phyloP scores from a whole-genome alignment of 1,140 invertebrate genomes.

The Drosophila persimilis region DNA sequence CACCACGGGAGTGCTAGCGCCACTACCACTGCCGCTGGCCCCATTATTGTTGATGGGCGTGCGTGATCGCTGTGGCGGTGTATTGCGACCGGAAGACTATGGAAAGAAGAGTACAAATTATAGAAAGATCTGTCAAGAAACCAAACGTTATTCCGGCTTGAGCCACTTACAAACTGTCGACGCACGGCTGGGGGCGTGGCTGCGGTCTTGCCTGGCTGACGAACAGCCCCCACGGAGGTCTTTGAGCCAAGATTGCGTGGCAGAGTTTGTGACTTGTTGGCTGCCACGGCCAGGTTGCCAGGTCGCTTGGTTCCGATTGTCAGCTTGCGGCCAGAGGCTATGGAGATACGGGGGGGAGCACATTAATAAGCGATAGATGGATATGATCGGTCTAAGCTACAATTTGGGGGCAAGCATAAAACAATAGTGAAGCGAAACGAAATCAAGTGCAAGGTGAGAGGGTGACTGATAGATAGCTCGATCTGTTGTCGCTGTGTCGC shows the following conservation, averaged over 20 bases:
- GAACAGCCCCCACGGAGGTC: conserved; percentile 83
- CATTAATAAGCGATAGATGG: too few species aligned
- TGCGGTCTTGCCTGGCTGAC: conserved; percentile 87
- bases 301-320: conserved; percentile 88
- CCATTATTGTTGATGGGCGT: conserved; percentile 80
- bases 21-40: conserved; percentile 82
- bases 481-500: conserved; percentile 31
- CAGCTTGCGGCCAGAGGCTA: conserved; percentile 88
- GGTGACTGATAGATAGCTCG: conserved; percentile 17
- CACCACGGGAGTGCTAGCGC: conserved; percentile 83
- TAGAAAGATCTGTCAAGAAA: background rate
- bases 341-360: background rate
- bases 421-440: conserved; percentile 40
- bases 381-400: conserved; percentile 1
- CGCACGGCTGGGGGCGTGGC: conserved; percentile 92
- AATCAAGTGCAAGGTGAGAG: conserved; percentile 17
- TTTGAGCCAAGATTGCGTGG: conserved; percentile 92
- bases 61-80: conserved; percentile 73
- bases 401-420: conserved; percentile 41
- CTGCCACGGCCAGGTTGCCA: conserved; percentile 85
- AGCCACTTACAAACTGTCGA: conserved; percentile 88
- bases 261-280: conserved; percentile 92
- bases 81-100: conserved; percentile 84
- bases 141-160: background rate
- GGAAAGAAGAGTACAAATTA: background rate